Conservation (phyloP, 2,113 vertebrate genomes). For the Seriola dumerili region DNA sequence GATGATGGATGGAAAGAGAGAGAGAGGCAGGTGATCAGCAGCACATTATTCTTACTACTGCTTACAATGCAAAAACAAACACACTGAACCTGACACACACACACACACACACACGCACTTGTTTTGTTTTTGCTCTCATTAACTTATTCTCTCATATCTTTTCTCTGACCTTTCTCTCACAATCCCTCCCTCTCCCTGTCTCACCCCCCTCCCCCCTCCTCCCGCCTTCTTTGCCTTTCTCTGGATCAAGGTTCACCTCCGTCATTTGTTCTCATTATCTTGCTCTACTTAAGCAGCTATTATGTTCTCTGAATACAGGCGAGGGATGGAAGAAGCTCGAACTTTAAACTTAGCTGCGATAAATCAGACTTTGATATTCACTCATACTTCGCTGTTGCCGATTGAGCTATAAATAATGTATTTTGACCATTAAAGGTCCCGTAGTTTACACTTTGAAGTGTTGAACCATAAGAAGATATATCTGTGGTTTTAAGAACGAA, state of each 20-base stretch:
- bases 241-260: not conserved
- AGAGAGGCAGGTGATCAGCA: not conserved
- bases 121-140: not conserved
- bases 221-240: not conserved
- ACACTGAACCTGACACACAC: not conserved
- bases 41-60: not conserved
- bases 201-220: no score
- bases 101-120: not conserved
- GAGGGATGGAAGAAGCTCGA: not conserved
- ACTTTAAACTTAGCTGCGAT: not conserved
- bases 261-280: not conserved
- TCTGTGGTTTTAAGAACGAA: no score
- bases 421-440: not conserved
- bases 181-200: no score
- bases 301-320: not conserved
- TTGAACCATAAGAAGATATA: no score
- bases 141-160: not conserved
- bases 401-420: not conserved
- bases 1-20: not conserved
- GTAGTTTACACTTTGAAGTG: no score
- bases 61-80: not conserved
- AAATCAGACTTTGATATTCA: not conserved
- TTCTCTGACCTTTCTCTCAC: not conserved
- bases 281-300: not conserved
- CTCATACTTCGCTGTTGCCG: not conserved